phyloP scores from a whole-genome alignment of 2,888 invertebrate species.

The Apamea crenata region DNA sequence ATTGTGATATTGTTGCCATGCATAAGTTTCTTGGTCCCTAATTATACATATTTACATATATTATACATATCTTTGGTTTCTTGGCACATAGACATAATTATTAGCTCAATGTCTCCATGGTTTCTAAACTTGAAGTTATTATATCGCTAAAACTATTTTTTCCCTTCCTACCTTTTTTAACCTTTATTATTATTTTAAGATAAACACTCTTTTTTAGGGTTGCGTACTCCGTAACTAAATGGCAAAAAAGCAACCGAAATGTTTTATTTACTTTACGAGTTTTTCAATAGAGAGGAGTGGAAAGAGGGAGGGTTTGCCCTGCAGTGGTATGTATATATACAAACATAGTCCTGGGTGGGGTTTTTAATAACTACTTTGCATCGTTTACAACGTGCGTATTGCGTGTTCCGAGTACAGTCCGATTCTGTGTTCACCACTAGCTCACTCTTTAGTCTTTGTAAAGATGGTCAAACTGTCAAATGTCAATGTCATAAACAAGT shows the following conservation, averaged over 20 bases:
- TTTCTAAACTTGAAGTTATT: neutral
- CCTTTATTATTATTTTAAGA: neutral
- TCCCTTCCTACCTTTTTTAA: neutral
- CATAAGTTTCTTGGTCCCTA: neutral
- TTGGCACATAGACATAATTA: neutral
- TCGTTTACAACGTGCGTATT: neutral
- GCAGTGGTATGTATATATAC: no score
- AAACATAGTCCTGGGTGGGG: no score
- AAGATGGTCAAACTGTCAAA: constrained; percentile 5
- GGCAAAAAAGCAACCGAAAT: neutral
- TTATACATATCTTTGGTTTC: no score
- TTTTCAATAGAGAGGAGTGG: neutral
- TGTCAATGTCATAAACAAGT: constrained; percentile 40
- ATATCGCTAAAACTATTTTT: neutral
- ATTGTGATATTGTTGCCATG: constrained; percentile 29
- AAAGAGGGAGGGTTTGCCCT: no score
- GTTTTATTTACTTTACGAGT: neutral
- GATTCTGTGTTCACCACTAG: neutral
- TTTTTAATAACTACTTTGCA: neutral
- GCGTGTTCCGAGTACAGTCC: neutral
- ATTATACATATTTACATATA: no score
- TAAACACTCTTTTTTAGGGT: neutral
- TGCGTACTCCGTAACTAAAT: neutral
- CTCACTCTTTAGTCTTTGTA: neutral
- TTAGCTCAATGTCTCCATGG: no score